phyloP scores from a whole-genome alignment of 1,140 invertebrate species.

The Drosophila parvula region DNA sequence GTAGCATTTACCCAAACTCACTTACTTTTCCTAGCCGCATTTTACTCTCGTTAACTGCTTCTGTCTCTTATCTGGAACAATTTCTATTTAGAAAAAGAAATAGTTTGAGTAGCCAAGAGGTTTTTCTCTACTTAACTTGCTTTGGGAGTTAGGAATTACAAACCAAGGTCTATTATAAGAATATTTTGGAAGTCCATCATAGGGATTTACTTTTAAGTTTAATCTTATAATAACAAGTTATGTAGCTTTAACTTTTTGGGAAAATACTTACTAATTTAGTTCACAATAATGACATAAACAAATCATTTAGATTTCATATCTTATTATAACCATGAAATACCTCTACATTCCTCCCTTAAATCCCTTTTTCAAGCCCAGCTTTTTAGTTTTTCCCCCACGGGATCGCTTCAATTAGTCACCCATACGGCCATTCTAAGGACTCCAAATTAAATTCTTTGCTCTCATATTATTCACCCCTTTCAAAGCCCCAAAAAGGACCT shows the following conservation, averaged over 20 bases:
- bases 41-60: slow-evolving; percentile 13
- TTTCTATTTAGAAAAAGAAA: slow-evolving; percentile 32
- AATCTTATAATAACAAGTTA: too few species aligned
- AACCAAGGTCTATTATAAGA: background rate
- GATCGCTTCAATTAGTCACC: slow-evolving; percentile 39
- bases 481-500: slow-evolving; percentile 36
- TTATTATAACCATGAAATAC: background rate
- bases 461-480: slow-evolving; percentile 26
- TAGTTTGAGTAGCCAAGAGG: too few species aligned
- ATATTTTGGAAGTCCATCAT: too few species aligned
- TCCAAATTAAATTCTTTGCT: slow-evolving; percentile 43
- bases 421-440: slow-evolving; percentile 20
- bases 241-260: background rate
- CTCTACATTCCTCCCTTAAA: background rate
- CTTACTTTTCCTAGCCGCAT: background rate
- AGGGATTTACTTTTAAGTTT: too few species aligned
- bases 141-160: background rate
- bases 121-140: too few species aligned
- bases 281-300: background rate
- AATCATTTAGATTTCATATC: background rate
- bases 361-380: background rate
- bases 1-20: slow-evolving; percentile 40
- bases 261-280: background rate
- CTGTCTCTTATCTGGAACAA: slow-evolving; percentile 51
- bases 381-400: slow-evolving; percentile 1